Base-by-base conservation (phyloP, 2,113 vertebrate species). In the Lanius collurio region DNA sequence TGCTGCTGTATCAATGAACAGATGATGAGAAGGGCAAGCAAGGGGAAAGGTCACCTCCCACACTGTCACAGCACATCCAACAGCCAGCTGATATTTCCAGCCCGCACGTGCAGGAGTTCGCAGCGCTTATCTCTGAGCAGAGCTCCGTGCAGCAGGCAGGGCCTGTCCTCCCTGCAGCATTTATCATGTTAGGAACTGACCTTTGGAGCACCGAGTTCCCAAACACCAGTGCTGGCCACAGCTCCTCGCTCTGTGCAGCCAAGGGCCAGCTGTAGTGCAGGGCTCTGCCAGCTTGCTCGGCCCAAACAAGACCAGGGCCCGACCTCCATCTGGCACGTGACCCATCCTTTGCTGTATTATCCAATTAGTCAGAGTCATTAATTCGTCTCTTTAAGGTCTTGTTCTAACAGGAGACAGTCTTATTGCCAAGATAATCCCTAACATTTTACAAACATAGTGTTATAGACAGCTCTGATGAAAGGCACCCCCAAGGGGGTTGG, bases 391-490 rank as follows among this genome's bases (percentile, higher is more conserved):
- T 96, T 92, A 95, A 96, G 76, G 85, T 68, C 93, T 96, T 94
- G 94, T 94, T 95, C 76, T 90, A 95, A 90, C 82, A 95, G 83
- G 60, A 95, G 94, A 78, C 76, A 69, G 77, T 62, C 86, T 95
- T 92, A 90, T 53, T 96, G 90, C 92, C 74, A 76, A 62, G 69
- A 86, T 95, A 96, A 95, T 92, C 95, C 85, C 89, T 92, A 92
- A 89, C 89, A 82, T 95, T 94, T 97, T 90, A 90, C 92, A 92
- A 95, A 88, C 85, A 64, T 44, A 75, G 59, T 46, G 64, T 88
- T 97, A 93, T 81, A 94, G 94, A 78, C 86, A 91, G 89, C 53
- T 93, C 84, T 95, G 94, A 95, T 91, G 94, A 91, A 94, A 92
- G 73, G 74, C 33, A 75, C 15, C 83, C 89, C 94, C 96, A 47